Evolutionary conservation across 2,888 invertebrate species (phyloP).

Genomic region (Lacanobia oleracea): DNA sequence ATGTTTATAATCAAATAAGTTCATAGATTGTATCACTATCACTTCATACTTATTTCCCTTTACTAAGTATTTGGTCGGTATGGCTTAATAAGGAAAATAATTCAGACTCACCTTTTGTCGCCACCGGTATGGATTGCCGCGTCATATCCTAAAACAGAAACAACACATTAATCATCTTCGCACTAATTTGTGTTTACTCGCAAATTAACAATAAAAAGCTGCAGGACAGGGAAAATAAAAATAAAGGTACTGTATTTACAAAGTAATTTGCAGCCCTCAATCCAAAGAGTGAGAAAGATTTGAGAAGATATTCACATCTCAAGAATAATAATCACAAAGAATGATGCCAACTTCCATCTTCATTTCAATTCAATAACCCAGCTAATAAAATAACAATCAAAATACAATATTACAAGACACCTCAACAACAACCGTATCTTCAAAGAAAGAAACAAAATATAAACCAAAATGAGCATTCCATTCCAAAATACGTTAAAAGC

Average conservation of each 20-base stretch:
- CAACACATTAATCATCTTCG: slow-evolving; percentile 66
- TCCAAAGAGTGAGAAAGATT: slow-evolving; percentile 42
- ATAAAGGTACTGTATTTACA: slow-evolving; percentile 56
- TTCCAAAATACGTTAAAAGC: slow-evolving; percentile 27
- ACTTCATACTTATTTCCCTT: neutral
- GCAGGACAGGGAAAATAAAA: slow-evolving; percentile 40
- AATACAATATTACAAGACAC: neutral
- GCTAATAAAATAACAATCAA: neutral
- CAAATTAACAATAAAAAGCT: slow-evolving; percentile 69
- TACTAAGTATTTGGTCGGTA: neutral
- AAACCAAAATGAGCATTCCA: slow-evolving; percentile 26
- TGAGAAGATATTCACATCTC: slow-evolving; percentile 26
- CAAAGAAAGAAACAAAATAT: neutral
- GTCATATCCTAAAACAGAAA: slow-evolving; percentile 90
- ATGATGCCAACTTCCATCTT: neutral
- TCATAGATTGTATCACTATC: neutral
- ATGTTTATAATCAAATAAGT: neutral
- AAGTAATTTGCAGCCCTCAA: slow-evolving; percentile 46
- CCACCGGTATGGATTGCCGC: slow-evolving; percentile 89
- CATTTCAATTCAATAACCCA: neutral
- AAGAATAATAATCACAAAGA: neutral
- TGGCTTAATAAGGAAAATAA: slow-evolving; percentile 28
- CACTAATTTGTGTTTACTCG: slow-evolving; percentile 15
- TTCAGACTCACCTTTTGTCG: slow-evolving; percentile 86
- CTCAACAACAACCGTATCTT: neutral